Conservation (phyloP, 2,888 invertebrate species). For the Orthosia incerta region DNA sequence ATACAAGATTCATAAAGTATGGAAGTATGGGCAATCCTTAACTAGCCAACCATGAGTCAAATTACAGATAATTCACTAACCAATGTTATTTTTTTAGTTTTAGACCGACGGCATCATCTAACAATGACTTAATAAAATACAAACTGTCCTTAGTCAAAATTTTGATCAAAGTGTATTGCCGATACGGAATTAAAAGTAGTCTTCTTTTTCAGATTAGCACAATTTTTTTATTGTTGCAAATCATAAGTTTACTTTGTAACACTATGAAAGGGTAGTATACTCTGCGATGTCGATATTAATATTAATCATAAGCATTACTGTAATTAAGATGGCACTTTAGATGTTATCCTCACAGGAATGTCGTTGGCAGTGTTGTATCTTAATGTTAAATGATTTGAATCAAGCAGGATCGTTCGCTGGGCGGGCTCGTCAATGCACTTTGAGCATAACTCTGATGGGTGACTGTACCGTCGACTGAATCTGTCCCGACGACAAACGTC, state of each 20-base stretch:
- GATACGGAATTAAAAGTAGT: constrained; percentile 38
- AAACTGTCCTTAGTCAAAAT: constrained; percentile 72
- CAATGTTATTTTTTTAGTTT: constrained; percentile 53
- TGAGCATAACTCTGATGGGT: constrained; percentile 81
- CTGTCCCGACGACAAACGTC: constrained; percentile 54
- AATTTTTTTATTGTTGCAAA: constrained; percentile 28
- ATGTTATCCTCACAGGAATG: constrained; percentile 80
- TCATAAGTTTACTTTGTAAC: constrained; percentile 22
- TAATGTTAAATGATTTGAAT: constrained; percentile 71
- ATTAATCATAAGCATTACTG: constrained; percentile 73
- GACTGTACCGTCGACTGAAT: constrained; percentile 55
- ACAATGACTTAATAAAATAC: constrained; percentile 50
- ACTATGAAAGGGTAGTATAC: constrained; percentile 40
- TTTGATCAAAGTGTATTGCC: constrained; percentile 80
- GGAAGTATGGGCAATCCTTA: constrained; percentile 72
- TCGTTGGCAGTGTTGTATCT: constrained; percentile 83
- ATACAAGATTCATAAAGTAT: constrained; percentile 52
- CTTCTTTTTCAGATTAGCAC: constrained; percentile 19
- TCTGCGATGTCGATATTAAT: constrained; percentile 54
- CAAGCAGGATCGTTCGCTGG: constrained; percentile 63
- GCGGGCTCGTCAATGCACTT: constrained; percentile 76
- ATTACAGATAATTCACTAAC: constrained; percentile 71
- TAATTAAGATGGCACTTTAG: constrained; percentile 78
- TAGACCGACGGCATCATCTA: constrained; percentile 59
- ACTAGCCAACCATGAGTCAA: constrained; percentile 59